phyloP scores from a whole-genome alignment of 2,797 vertebrate genomes.

The Myotis myotis region DNA sequence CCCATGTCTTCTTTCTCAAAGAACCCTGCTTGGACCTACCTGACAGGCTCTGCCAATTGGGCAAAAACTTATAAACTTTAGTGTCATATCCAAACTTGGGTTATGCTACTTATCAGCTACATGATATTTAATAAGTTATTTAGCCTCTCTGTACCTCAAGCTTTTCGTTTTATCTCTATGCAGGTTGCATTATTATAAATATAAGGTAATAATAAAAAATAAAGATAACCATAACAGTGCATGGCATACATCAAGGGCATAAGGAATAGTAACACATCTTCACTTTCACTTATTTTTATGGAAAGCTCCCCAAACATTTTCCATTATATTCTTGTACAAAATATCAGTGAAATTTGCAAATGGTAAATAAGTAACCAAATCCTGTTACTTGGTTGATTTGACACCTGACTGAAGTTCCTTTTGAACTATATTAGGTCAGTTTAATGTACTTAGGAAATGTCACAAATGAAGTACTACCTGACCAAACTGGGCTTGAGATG shows the following conservation, averaged over 20 bases:
- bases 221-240: not conserved
- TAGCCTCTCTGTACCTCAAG: not conserved
- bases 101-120: not conserved
- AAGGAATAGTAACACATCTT: not conserved
- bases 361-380: not conserved
- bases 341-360: not conserved
- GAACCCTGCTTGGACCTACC: not conserved
- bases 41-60: not conserved
- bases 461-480: not conserved
- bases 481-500: not conserved
- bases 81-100: not conserved
- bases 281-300: not conserved
- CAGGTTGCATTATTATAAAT: not conserved
- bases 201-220: not conserved
- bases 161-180: not conserved
- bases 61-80: not conserved
- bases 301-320: not conserved
- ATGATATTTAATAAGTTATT: not conserved
- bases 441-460: not conserved
- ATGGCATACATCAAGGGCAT: not conserved
- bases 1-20: not conserved
- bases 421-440: not conserved
- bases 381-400: not conserved
- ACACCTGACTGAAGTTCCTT: not conserved
- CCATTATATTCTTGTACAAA: not conserved